phyloP scores from a whole-genome alignment of 1,140 invertebrate genomes.

The Conus betulinus region DNA sequence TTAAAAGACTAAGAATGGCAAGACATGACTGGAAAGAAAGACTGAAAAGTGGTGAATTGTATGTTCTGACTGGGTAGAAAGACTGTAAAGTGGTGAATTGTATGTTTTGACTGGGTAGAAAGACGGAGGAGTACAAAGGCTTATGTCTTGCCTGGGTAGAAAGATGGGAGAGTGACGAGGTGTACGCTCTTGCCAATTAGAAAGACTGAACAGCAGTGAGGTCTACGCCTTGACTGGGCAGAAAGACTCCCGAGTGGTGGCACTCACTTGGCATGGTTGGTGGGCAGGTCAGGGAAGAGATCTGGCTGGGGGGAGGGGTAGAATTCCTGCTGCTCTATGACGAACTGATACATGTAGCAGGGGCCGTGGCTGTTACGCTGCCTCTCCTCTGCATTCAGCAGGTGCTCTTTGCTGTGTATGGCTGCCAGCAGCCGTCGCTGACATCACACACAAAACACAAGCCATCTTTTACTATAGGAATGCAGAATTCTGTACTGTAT shows the following conservation, averaged over 20 bases:
- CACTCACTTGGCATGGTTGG: slow-evolving; percentile 78
- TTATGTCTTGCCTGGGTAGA: too few relatives aligned
- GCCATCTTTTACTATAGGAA: background rate
- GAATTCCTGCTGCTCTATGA: slow-evolving; percentile 78
- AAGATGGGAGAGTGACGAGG: too few relatives aligned
- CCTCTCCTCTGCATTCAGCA: slow-evolving; percentile 84
- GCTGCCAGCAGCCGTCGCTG: slow-evolving; percentile 83
- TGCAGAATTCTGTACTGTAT: too few relatives aligned
- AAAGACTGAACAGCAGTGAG: background rate
- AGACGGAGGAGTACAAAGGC: too few relatives aligned
- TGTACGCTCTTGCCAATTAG: background rate
- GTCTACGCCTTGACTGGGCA: background rate
- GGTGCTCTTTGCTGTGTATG: slow-evolving; percentile 83
- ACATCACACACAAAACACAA: slow-evolving; percentile 5
- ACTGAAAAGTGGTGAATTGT: too few relatives aligned
- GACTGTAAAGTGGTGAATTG: too few relatives aligned
- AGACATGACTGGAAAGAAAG: too few relatives aligned
- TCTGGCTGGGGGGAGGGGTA: slow-evolving; percentile 78
- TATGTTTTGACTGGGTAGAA: too few relatives aligned
- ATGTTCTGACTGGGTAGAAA: too few relatives aligned
- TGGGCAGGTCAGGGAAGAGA: slow-evolving; percentile 82
- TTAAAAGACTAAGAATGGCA: too few relatives aligned
- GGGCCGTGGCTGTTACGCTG: slow-evolving; percentile 89
- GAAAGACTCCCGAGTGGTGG: too few relatives aligned
- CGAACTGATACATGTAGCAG: slow-evolving; percentile 86